phyloP scores from a whole-genome alignment of 2,797 vertebrate genomes.

The Pseudotriccus pelzelni region DNA sequence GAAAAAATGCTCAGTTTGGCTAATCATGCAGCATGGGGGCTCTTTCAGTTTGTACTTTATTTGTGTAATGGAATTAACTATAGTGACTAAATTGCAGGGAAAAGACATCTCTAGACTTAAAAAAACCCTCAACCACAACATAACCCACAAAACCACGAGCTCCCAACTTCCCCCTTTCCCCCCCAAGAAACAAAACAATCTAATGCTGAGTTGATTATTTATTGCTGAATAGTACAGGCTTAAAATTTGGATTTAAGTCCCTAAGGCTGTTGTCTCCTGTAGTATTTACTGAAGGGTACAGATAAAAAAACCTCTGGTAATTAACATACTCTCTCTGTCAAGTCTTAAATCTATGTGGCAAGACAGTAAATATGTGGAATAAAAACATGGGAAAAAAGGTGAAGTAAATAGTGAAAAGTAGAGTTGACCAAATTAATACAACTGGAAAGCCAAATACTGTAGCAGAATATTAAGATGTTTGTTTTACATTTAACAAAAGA shows the following conservation, averaged over 20 bases:
- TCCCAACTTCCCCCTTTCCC: accelerated
- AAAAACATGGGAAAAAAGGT: not conserved
- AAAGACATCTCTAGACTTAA: not conserved
- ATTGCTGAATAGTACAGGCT: not conserved
- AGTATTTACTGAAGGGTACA: not conserved
- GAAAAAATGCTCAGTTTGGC: not conserved
- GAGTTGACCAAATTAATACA: not conserved
- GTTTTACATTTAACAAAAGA: not conserved
- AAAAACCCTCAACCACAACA: not conserved
- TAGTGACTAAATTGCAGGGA: not conserved
- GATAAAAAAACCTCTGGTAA: not conserved
- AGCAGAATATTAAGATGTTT: not conserved
- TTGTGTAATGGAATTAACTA: not conserved
- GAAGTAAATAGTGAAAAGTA: not conserved
- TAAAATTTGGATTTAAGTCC: not conserved
- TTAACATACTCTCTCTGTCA: not conserved
- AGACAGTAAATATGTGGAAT: not conserved
- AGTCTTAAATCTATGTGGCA: not conserved
- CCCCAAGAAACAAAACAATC: not conserved
- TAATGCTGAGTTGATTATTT: not conserved
- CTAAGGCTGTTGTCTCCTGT: not conserved
- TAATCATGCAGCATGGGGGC: not conserved
- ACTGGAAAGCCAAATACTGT: not conserved
- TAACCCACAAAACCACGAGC: not conserved
- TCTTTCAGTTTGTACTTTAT: not conserved